Percentiles rank a stretch among this genome's conserved stretches.
These are phyloP conservation scores for Doryteuthis pealeii DNA, from an alignment of 1,140 invertebrate genomes.

Conservation along the genomic window DNA sequence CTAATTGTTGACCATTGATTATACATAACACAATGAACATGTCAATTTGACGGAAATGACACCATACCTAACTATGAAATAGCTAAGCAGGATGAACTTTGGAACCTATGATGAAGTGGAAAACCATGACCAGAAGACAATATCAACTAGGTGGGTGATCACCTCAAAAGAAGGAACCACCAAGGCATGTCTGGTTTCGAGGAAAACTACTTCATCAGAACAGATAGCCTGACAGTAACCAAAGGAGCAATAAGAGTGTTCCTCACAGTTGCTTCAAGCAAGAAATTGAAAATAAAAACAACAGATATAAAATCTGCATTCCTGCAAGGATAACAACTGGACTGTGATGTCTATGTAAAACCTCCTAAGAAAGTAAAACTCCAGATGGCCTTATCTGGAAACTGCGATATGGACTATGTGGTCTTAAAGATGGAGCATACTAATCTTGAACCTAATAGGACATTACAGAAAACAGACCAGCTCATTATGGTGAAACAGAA, in stretches of 20 bases:
- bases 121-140: too few relatives aligned
- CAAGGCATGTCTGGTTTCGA: slow-evolving; percentile 33
- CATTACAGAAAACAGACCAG: too few relatives aligned
- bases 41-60: slow-evolving; percentile 24
- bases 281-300: too few relatives aligned
- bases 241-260: slow-evolving; percentile 29
- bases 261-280: too few relatives aligned
- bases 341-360: neutral
- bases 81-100: too few relatives aligned
- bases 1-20: too few relatives aligned
- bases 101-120: too few relatives aligned
- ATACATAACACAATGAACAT: slow-evolving; percentile 23
- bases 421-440: slow-evolving; percentile 25
- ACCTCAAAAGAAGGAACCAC: slow-evolving; percentile 21
- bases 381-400: too few relatives aligned
- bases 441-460: too few relatives aligned
- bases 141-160: too few relatives aligned
- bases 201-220: slow-evolving; percentile 22
- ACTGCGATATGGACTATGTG: slow-evolving; percentile 26
- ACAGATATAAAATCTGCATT: too few relatives aligned
- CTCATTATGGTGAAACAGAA: slow-evolving; percentile 17
- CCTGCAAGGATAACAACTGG: neutral
- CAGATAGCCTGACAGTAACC: slow-evolving; percentile 27
- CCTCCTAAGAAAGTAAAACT: neutral
- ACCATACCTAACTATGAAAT: too few relatives aligned